A percentile compares a stretch with the other conserved stretches of the same genome.
phyloP scores from a whole-genome alignment of 2,888 invertebrate species.

The Meganola albula region DNA sequence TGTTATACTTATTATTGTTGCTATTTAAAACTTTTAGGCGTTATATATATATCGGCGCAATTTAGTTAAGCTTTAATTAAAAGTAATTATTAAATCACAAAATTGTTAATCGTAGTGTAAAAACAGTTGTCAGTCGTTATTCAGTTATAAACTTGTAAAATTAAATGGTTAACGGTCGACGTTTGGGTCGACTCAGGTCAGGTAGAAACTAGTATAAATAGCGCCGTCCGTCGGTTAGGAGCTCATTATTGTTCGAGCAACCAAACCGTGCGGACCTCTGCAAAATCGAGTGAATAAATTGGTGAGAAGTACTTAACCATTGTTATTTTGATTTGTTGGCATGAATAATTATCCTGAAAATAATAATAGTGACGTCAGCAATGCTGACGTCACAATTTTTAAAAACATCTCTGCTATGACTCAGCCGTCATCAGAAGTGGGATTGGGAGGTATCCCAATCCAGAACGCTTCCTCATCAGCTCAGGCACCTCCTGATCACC shows the following conservation, averaged over 20 bases:
- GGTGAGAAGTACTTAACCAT: neutral
- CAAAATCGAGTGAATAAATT: neutral
- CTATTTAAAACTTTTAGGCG: no score
- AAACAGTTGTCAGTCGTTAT: no score
- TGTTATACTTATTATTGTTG: no score
- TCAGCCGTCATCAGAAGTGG: conserved; percentile 4
- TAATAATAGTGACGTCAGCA: no score
- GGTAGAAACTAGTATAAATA: no score
- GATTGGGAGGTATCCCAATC: conserved; percentile 1
- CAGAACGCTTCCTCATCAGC: neutral
- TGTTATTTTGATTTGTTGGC: neutral
- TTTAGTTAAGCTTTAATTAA: no score
- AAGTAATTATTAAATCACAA: no score
- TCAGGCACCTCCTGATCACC: neutral
- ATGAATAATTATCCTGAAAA: neutral
- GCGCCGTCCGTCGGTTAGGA: neutral
- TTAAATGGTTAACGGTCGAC: no score
- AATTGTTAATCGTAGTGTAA: no score
- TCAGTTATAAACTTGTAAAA: no score
- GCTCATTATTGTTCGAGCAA: neutral
- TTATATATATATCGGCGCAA: no score
- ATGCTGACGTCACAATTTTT: conserved; percentile 1
- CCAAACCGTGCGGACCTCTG: neutral
- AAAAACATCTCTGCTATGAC: neutral
- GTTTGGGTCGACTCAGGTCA: no score